phyloP scores from a whole-genome alignment of 2,888 invertebrate genomes.

The Tolmerus cingulatus region DNA sequence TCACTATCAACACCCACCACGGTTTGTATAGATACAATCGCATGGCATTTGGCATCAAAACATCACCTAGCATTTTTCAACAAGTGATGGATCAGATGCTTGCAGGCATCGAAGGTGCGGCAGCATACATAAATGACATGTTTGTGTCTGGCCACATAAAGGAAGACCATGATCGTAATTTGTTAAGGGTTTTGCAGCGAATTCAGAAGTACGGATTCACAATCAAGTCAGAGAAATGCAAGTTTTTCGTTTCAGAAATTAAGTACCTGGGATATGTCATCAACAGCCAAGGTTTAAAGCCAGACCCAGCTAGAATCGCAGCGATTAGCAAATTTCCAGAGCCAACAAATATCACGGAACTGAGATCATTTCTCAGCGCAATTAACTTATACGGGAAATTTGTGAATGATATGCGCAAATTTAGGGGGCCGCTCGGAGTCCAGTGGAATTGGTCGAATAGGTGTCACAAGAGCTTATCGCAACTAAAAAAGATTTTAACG shows the following conservation, averaged over 20 bases:
- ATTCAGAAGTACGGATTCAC: not conserved
- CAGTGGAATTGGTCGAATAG: too few species aligned
- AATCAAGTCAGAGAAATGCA: too few species aligned
- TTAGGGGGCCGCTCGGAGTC: not conserved
- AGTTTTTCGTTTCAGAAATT: not conserved
- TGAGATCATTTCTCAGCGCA: conserved; percentile 38
- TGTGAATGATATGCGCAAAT: conserved; percentile 31
- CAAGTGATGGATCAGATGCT: not conserved
- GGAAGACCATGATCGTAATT: too few species aligned
- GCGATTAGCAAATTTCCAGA: conserved; percentile 11
- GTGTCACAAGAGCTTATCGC: too few species aligned
- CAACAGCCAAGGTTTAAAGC: not conserved
- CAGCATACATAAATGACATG: not conserved
- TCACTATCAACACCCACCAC: not conserved
- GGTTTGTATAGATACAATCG: too few species aligned
- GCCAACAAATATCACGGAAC: not conserved
- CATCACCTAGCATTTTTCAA: too few species aligned
- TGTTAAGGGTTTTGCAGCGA: not conserved
- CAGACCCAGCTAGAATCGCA: conserved; percentile 9
- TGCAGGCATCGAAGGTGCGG: not conserved
- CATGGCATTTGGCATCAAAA: too few species aligned
- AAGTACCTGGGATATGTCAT: not conserved
- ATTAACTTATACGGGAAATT: conserved; percentile 39
- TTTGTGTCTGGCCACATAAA: too few species aligned
- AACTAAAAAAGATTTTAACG: not conserved